Conservation (phyloP, 2,797 vertebrate genomes). For the Falco cherrug region DNA sequence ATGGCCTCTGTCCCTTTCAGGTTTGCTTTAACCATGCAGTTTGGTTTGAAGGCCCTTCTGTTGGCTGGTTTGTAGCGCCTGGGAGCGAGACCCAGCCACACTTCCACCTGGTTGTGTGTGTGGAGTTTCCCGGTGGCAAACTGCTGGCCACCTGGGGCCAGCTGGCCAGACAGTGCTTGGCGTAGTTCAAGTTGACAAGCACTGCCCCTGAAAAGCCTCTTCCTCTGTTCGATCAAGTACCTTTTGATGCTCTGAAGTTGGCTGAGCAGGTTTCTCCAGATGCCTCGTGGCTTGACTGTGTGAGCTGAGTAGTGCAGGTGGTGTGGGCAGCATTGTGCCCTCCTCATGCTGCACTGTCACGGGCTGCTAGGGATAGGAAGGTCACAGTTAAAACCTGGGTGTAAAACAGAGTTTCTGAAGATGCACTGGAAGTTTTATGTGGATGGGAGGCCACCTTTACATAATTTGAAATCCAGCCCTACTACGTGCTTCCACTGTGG, state of each 20-base stretch:
- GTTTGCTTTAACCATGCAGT: neutral
- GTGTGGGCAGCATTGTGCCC: neutral
- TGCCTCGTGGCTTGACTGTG: neutral
- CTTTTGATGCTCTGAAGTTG: neutral
- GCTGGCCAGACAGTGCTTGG: neutral
- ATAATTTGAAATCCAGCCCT: constrained; percentile 47
- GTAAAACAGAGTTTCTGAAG: constrained; percentile 48
- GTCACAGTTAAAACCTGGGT: constrained; percentile 33
- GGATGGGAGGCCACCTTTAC: neutral
- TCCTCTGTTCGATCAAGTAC: neutral
- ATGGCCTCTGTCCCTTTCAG: neutral
- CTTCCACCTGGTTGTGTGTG: neutral
- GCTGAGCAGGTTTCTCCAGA: neutral
- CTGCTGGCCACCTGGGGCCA: neutral
- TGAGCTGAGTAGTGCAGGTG: neutral
- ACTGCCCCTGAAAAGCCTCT: neutral
- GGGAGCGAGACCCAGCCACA: rapidly evolving
- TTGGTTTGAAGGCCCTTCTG: neutral
- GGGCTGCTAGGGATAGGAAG: constrained; percentile 5
- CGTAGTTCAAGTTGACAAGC: rapidly evolving
- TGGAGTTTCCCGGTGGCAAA: rapidly evolving
- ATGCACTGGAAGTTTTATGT: constrained; percentile 37
- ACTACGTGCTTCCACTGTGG: neutral
- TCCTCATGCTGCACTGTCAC: neutral
- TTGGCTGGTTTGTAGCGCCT: neutral